Evolutionary conservation across 2,113 vertebrate genomes (phyloP), one percentile per base, ranked within the genome.

Genomic region (Nasalis larvatus): DNA sequence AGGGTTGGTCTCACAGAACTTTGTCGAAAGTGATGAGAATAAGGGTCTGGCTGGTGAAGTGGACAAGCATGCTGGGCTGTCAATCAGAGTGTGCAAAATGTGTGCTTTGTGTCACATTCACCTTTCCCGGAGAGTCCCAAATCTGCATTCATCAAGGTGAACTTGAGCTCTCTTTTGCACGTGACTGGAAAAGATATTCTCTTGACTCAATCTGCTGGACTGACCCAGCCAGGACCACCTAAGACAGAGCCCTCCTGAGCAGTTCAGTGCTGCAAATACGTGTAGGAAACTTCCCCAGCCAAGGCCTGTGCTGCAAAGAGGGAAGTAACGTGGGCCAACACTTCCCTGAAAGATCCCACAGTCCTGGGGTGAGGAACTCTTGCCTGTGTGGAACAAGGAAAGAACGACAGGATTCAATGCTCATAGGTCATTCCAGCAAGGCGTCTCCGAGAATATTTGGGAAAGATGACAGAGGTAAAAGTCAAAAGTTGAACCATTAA

Each of bases 51-150:
- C 76, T 54, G n/a, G n/a, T 2, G 91, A 69, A 27, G 17, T 63
- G 52, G 76, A 66, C 17, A 69, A 54, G 37, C 58, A n/a, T 54
- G 30, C 54, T 68, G 37, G 45, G 42, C 60, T 40, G 23, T 12
- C 60, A 77, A 56, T 66, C 52, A 63, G 54, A 78, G 73, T 60
- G 49, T 91, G 82, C n/a, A 10, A 86, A 91, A 30, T 63, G 35
- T 11, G 21, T 80, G 2, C 76, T 74, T 45, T n/a, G 4, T 14
- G 14, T 40, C 60, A 32, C 73, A 32, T 30, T 12, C 14, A 40
- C 23, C 49, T 56, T 66, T 88, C 78, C n/a, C 20, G 56, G 45
- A 14, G 45, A 74, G 86, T 20, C 40, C 52, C 73, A 1, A 2
- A 7, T 20, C 40, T 49, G 73, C 73, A 14, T 40, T 68, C 8